Conservation (phyloP, 2,888 invertebrate genomes). For the Apoda limacodes region DNA sequence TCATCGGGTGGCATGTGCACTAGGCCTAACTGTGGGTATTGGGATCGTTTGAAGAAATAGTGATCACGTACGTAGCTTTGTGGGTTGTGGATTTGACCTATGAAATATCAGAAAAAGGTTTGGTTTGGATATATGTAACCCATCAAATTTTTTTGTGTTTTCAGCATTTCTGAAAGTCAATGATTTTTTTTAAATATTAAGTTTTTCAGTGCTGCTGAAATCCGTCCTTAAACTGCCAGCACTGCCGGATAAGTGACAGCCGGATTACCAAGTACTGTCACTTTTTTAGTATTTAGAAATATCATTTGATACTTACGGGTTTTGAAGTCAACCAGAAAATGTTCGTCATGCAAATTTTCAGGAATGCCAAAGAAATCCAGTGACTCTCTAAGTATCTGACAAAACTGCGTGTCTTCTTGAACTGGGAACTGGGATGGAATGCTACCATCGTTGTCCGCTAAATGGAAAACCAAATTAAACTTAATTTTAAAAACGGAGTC, state of each 20-base stretch:
- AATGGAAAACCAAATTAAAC: no score
- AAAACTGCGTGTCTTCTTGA: constrained; percentile 97
- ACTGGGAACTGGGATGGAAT: constrained; percentile 99
- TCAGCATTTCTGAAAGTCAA: no score
- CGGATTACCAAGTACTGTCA: no score
- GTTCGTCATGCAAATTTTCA: constrained; percentile 87
- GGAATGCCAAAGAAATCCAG: constrained; percentile 98
- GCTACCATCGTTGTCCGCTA: constrained; percentile 88
- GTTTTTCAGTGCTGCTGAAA: no score
- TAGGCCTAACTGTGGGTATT: constrained; percentile 96
- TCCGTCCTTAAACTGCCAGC: no score
- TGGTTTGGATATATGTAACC: no score
- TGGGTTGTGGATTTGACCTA: constrained; percentile 97
- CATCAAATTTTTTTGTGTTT: no score
- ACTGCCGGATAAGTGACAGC: no score
- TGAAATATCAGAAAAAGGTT: no score
- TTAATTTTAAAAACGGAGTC: no score
- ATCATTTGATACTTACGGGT: constrained; percentile 81
- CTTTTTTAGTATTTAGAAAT: no score
- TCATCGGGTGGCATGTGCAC: constrained; percentile 93
- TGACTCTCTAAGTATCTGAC: constrained; percentile 93
- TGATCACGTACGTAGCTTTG: constrained; percentile 95
- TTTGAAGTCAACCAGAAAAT: constrained; percentile 97
- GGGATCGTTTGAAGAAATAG: constrained; percentile 95
- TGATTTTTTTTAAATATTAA: no score